Conservation (phyloP, 2,113 vertebrate genomes). For the Gymnorhina tibicen region DNA sequence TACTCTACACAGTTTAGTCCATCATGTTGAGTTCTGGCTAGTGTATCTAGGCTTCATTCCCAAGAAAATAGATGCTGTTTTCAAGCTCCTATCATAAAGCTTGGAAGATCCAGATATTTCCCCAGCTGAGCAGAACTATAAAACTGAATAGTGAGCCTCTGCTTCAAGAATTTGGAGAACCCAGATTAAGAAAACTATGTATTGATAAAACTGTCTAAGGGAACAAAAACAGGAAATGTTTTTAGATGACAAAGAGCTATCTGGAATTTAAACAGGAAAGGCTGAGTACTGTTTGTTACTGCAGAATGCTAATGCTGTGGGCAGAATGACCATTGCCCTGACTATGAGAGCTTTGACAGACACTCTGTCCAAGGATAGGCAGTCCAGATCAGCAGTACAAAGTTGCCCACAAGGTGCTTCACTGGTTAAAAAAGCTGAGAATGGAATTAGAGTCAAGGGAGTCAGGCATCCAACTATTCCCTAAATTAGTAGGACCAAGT, state of each 20-base stretch:
- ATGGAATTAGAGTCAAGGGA: background rate
- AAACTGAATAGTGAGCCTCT: background rate
- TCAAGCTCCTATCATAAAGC: background rate
- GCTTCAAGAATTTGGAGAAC: conserved; percentile 11
- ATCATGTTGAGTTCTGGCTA: background rate
- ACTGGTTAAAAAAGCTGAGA: background rate
- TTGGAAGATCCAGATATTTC: conserved; percentile 3
- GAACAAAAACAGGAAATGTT: conserved; percentile 56
- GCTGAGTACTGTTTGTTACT: conserved; percentile 3
- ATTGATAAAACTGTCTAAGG: background rate
- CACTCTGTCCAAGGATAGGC: background rate
- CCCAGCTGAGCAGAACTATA: background rate
- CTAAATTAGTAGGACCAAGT: background rate
- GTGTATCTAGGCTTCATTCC: background rate
- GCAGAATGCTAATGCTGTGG: background rate
- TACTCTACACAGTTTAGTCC: background rate
- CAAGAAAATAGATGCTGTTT: background rate
- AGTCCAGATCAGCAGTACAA: background rate
- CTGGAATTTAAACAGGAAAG: conserved; percentile 59
- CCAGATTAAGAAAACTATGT: conserved; percentile 23
- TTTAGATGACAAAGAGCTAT: conserved; percentile 17
- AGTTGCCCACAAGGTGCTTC: background rate
- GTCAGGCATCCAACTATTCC: background rate
- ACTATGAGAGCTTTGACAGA: background rate
- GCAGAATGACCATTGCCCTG: background rate